A percentile compares a stretch with the other conserved stretches of the same genome.
Evolutionary conservation across 1,140 invertebrate genomes (phyloP).

Genomic region (Microplitis demolitor): DNA sequence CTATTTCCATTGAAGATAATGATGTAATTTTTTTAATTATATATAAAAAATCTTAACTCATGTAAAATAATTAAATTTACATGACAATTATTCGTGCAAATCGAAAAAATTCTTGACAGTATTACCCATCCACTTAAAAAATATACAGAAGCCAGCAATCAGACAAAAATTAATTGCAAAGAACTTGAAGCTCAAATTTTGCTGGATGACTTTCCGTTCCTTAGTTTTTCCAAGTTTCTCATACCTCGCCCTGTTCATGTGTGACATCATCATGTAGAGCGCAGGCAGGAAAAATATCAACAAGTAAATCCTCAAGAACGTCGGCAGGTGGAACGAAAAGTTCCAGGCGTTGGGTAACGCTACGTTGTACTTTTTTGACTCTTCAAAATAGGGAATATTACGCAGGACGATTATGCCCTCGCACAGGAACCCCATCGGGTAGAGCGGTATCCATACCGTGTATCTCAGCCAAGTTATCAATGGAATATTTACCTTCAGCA

Average conservation of each 20-base stretch:
- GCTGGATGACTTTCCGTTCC: neutral
- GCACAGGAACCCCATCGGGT: constrained; percentile 86
- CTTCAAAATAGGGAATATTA: constrained; percentile 88
- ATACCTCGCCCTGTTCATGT: constrained; percentile 75
- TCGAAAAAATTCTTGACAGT: too few relatives aligned
- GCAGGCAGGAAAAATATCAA: constrained; percentile 76
- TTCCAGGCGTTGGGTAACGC: constrained; percentile 84
- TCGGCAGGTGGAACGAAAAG: constrained; percentile 84
- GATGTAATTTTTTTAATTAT: too few relatives aligned
- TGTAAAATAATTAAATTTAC: too few relatives aligned
- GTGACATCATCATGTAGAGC: constrained; percentile 76
- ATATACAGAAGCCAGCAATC: too few relatives aligned
- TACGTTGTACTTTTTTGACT: constrained; percentile 78
- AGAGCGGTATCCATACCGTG: constrained; percentile 90
- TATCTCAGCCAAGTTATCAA: constrained; percentile 92
- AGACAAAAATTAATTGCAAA: neutral
- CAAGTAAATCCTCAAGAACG: constrained; percentile 78
- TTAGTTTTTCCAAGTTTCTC: constrained; percentile 63
- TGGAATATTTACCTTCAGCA: constrained; percentile 75
- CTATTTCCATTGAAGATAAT: too few relatives aligned
- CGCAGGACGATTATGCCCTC: constrained; percentile 82
- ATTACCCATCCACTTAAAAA: too few relatives aligned
- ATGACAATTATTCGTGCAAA: too few relatives aligned
- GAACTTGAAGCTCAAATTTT: neutral
- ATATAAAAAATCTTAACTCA: too few relatives aligned